Base-by-base conservation (phyloP, 2,797 vertebrate genomes). In the Chelidonichthys spinosus region DNA sequence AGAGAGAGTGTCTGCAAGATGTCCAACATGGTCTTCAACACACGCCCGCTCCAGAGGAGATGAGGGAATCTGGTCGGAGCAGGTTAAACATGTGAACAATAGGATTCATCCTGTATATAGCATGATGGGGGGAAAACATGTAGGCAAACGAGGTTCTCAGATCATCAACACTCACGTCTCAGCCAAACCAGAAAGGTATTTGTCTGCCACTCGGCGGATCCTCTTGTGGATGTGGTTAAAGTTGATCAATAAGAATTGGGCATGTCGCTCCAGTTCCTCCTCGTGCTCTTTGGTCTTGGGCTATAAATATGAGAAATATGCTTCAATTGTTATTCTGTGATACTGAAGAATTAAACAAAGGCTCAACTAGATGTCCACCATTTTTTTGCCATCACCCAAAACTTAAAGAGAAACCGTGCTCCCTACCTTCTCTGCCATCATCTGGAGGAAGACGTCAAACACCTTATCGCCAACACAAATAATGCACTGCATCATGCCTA, bases 171-270 rank as follows among this genome's bases (percentile, higher is more conserved):
- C 97, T 94, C 79, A 99, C 98, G 96, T 97, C 87, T 99, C 98
- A 50, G 99, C 98, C 84, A 99, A 93, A 50, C 97, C 97, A 35
- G 98, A 99, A 5, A 99, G 95, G 78, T 99, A 99, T 92, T 99
- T 99, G 92, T 99, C 98, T 0, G 98, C 98, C 69, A 99, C 98
- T 81, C 98, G 95, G 71, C 98, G 95, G 83, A 99, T 99, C 85
- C 98, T 96, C 90, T 99, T 99, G 93, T 99, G 98, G 70, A 96
- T 98, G 86, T 99, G 98, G 87, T 99, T 99, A 85, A 99, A 99
- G 92, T 99, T 99, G 74, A 99, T 94, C 85, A 99, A 81, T 50
- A 99, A 87, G 79, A 99, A 99, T 66, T 99, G 97, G 44, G 98
- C 98, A 0, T 99, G 98, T 6, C 95, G 95, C 84, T 99, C 98